Evolutionary conservation across 2,888 invertebrate genomes (phyloP).

Genomic region (Pecten maximus): DNA sequence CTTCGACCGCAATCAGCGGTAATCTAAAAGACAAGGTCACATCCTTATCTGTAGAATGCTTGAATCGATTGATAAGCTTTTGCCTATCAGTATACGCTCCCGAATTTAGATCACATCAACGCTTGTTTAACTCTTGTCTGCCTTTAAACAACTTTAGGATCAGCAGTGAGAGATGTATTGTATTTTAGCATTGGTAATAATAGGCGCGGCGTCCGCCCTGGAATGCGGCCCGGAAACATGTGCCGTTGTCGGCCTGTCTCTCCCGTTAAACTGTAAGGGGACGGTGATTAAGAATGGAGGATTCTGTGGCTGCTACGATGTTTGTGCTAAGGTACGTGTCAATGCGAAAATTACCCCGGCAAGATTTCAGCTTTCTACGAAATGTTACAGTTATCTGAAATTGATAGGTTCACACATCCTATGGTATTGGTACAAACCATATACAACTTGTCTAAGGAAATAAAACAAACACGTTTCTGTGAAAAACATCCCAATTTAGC

Average conservation of each 20-base stretch:
- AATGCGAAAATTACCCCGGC: background rate
- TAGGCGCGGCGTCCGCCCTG: background rate
- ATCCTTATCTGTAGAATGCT: background rate
- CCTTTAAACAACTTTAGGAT: background rate
- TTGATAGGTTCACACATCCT: too few species aligned
- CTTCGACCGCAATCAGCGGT: background rate
- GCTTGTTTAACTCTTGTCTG: background rate
- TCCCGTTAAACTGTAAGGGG: slow-evolving; percentile 66
- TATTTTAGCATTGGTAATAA: background rate
- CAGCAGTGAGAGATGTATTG: background rate
- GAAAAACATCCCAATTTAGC: too few species aligned
- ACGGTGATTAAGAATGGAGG: slow-evolving; percentile 67
- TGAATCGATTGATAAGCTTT: slow-evolving; percentile 20
- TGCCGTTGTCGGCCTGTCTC: background rate
- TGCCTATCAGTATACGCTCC: background rate
- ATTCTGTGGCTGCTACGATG: slow-evolving; percentile 71
- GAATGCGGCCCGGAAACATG: background rate
- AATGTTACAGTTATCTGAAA: too few species aligned
- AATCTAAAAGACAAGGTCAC: background rate
- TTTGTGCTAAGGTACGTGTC: slow-evolving; percentile 70
- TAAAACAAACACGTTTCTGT: too few species aligned
- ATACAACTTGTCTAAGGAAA: too few species aligned
- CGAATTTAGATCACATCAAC: background rate
- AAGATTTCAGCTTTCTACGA: too few species aligned
- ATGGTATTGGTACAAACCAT: too few species aligned